These are phyloP conservation scores for Callyntrura sp. DNA, from an alignment of 2,888 invertebrate genomes.

Conservation along the genomic window DNA sequence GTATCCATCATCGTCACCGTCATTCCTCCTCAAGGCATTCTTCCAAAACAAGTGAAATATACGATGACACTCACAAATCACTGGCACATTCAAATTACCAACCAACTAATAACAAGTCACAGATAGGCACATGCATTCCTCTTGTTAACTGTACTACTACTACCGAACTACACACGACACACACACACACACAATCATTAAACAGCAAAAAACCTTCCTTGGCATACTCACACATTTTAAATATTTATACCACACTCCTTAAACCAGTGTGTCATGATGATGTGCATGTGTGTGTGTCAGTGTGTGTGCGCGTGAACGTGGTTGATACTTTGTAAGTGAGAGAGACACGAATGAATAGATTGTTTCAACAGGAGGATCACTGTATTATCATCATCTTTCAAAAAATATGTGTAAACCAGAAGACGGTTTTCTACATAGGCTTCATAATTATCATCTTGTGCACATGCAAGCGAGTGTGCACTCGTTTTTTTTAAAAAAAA, in stretches of 20 bases:
- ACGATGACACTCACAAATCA: constrained; percentile 72
- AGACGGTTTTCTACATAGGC: too few species aligned
- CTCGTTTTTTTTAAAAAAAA: too few species aligned
- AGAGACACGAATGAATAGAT: too few species aligned
- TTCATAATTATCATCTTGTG: too few species aligned
- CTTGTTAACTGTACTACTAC: neutral
- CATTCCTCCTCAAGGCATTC: constrained; percentile 56
- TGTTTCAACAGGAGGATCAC: too few species aligned
- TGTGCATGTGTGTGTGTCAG: neutral
- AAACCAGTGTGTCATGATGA: neutral
- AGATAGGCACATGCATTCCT: neutral
- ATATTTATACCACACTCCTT: neutral
- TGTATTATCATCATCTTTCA: too few species aligned
- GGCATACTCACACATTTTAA: constrained; percentile 53
- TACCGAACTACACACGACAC: neutral
- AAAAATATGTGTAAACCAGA: too few species aligned
- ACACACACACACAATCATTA: constrained; percentile 34
- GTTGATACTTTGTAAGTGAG: too few species aligned
- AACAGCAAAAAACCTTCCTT: constrained; percentile 48
- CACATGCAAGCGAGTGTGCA: too few species aligned
- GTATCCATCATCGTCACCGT: constrained; percentile 1
- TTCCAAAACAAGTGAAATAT: constrained; percentile 69
- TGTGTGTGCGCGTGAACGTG: neutral
- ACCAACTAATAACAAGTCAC: neutral
- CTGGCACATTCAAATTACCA: constrained; percentile 62